Conservation (phyloP, 2,888 invertebrate species). For the Drosophila heteroneura region DNA sequence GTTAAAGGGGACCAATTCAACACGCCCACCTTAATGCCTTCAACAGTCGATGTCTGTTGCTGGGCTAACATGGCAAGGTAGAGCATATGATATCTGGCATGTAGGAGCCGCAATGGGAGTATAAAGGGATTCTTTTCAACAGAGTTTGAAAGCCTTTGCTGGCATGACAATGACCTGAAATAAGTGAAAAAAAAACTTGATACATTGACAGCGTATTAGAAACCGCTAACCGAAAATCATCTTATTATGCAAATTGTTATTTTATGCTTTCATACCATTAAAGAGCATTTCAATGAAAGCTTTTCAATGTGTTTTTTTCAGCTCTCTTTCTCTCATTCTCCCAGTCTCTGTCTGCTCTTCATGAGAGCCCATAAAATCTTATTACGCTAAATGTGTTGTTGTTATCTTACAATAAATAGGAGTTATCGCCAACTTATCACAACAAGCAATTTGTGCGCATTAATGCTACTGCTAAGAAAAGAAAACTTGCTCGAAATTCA, state of each 20-base stretch:
- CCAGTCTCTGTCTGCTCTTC: background rate
- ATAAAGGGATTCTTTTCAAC: slow-evolving; percentile 20
- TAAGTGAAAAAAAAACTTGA: slow-evolving; percentile 24
- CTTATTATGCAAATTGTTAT: slow-evolving; percentile 77
- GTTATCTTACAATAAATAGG: slow-evolving; percentile 42
- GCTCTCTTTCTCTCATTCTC: background rate
- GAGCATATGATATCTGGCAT: slow-evolving; percentile 27
- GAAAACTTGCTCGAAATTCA: slow-evolving; percentile 5
- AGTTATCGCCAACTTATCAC: slow-evolving; percentile 54
- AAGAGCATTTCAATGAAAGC: slow-evolving; percentile 48
- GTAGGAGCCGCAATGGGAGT: slow-evolving; percentile 8
- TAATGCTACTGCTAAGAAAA: slow-evolving; percentile 25
- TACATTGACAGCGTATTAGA: slow-evolving; percentile 38
- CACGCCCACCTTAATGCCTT: background rate
- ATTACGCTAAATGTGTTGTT: slow-evolving; percentile 56
- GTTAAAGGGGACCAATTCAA: background rate
- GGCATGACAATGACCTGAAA: slow-evolving; percentile 47
- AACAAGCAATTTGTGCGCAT: slow-evolving; percentile 63
- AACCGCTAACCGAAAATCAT: slow-evolving; percentile 59
- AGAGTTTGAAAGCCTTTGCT: slow-evolving; percentile 31
- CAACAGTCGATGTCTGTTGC: slow-evolving; percentile 37
- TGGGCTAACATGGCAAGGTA: slow-evolving; percentile 27
- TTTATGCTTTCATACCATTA: slow-evolving; percentile 56
- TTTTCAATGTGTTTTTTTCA: slow-evolving; percentile 3
- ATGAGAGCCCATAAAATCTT: slow-evolving; percentile 60